Evolutionary conservation across 2,888 invertebrate species (phyloP), one percentile per base, ranked within the genome.

Genomic region (Willowsia nigromaculata): DNA sequence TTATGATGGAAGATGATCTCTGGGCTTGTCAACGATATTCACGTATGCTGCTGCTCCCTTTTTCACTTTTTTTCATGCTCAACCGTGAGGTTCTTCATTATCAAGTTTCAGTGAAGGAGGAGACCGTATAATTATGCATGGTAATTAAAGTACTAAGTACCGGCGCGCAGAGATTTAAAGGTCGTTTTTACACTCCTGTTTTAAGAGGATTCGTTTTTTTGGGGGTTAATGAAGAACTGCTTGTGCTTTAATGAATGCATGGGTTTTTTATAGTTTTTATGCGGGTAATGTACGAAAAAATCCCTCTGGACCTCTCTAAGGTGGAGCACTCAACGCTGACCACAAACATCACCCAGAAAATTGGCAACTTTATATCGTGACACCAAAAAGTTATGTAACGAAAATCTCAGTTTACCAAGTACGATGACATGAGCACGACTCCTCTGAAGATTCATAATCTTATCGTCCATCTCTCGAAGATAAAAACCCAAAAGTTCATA

Each of bases 1-100:
- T 40, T 62, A 47, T 27, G 37, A 43, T 43, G 37, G 71, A 84
- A 82, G 71, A 84, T 84, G 62, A 84, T 84, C 83, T 84, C 83
- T 71, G 40, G 83, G 83, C 83, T 71, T 71, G 83, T 53, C 83
- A 84, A 53, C 22, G 22, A 18, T 1, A 0, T 18, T 11, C 47
- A 1, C 1, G 9, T 1, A 18, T 18, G 11, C 43, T 22, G 43
- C 71, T 71, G 71, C 71, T 71, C 71, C 71, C 30, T 62, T 30
- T 62, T 62, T n/a, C n/a, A n/a, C n/a, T n/a, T n/a, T n/a, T 13
- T 27, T 62, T 71, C 43, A 43, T 43, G 30, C 33, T 43, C 30
- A 65, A 15, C 65, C 62, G 47, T 47, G 62, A 43, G 9, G 47
- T 30, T 65, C 9, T 1, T 65, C 30, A 62, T 53, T 37, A 47